phyloP scores from a whole-genome alignment of 2,113 vertebrate species.

The Cepphus grylle region DNA sequence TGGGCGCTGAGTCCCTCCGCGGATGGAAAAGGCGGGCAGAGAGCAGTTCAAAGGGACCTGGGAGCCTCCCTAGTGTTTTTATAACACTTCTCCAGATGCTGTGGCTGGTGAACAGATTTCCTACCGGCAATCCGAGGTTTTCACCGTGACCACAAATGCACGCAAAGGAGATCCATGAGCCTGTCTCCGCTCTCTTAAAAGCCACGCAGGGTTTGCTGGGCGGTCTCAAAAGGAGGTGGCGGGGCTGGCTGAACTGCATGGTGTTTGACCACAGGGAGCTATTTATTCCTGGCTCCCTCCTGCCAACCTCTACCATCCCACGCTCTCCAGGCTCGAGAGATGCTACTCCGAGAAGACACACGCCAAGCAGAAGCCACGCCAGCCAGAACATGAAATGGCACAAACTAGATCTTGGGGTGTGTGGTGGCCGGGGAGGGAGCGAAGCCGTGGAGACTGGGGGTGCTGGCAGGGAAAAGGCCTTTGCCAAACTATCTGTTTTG shows the following conservation, averaged over 20 bases:
- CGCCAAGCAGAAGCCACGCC: not conserved
- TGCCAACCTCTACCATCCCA: not conserved
- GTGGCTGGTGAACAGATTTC: not conserved
- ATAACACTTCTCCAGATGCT: not conserved
- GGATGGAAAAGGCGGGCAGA: not conserved
- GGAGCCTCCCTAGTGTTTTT: not conserved
- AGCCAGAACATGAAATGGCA: not conserved
- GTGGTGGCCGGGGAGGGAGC: not conserved
- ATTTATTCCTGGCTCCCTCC: not conserved
- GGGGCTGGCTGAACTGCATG: not conserved
- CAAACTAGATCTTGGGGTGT: not conserved
- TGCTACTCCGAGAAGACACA: not conserved
- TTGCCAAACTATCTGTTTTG: not conserved
- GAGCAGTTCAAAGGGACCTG: not conserved
- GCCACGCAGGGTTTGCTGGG: fast-evolving
- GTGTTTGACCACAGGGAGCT: not conserved
- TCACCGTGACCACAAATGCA: not conserved
- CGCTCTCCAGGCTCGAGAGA: not conserved
- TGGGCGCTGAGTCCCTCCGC: fast-evolving
- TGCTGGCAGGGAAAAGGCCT: not conserved
- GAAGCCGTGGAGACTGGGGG: fast-evolving
- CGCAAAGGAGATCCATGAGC: fast-evolving
- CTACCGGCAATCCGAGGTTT: not conserved
- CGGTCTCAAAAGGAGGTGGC: not conserved
- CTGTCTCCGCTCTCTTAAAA: not conserved